A percentile compares a stretch with the other conserved stretches of the same genome.
Evolutionary conservation across 23 tunicate genomes (phyloP).

Genomic region (Styela clava): DNA sequence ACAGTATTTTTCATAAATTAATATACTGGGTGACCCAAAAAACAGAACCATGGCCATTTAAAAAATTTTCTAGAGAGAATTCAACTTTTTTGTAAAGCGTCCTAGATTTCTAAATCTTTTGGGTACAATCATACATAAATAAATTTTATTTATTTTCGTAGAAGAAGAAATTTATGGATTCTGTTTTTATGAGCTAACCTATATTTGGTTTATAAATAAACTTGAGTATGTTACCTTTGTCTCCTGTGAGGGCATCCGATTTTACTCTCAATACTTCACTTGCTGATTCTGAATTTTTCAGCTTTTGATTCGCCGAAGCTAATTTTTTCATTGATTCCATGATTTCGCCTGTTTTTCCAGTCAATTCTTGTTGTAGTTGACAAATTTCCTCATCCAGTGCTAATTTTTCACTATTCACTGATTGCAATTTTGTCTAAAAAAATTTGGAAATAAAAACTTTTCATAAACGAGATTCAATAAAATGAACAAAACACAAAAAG

Average conservation of each 20-base stretch:
- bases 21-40: not conserved
- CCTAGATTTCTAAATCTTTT: too few species aligned
- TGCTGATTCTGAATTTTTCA: not conserved
- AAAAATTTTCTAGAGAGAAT: too few species aligned
- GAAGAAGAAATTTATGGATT: too few species aligned
- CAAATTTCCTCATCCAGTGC: not conserved
- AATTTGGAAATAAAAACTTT: too few species aligned
- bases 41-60: too few species aligned
- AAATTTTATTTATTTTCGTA: too few species aligned
- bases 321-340: not conserved
- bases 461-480: too few species aligned
- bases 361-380: not conserved
- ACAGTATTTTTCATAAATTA: not conserved
- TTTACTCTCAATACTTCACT: not conserved
- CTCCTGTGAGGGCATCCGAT: not conserved
- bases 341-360: not conserved
- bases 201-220: too few species aligned
- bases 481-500: too few species aligned
- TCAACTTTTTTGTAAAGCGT: too few species aligned
- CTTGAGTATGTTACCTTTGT: slow-evolving; percentile 7
- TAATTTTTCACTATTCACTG: not conserved
- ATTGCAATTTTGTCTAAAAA: slow-evolving; percentile 7
- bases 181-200: too few species aligned
- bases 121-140: too few species aligned
- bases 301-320: not conserved